Base-by-base conservation (phyloP, 1,140 invertebrate genomes). In the Phthorimaea operculella region DNA sequence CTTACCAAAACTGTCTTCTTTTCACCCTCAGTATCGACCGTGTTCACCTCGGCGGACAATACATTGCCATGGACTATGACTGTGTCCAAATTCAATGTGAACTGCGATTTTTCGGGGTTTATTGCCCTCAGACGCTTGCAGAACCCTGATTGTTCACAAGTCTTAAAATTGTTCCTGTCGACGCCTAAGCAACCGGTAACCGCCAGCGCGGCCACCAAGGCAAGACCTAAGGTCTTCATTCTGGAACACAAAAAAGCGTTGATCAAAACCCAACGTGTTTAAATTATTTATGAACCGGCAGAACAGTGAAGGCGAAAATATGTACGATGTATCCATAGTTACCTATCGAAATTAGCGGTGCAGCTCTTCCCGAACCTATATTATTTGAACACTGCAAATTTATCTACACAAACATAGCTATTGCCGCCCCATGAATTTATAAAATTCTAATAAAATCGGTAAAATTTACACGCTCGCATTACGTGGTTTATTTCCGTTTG, bases 101-200 rank as follows among this genome's bases (percentile, higher is more conserved):
- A 98, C 44, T 91, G 89, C 0, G 92, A 92, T 62, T 90, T 88
- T 33, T 90, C 92, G 36, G 91, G 88, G 59, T 93, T 89, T 1
- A 94, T 86, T 58, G 89, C 88, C 51, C 96, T 88, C 56, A 96
- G 91, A 36, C 96, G 90, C 71, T 96, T 93, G 88, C 97, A 99
- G 82, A 98, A 99, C 60, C 95, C 96, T 74, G 94, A 97, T 83
- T 98, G 96, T 12, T 97, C 93, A 74, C 97, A 98, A 62, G 93
- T 94, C 83, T 98, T 98, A 79, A 98, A 98, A 80, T 96, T 96
- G 63, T 90, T 91, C 72, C 90, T 90, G 79, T 96, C 94, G 28
- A 98, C 96, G 45, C 88, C 89, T 47, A 76, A 64, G 59, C 67
- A 66, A 50, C 64, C 54, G 45, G 52, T 55, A 39, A 85, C 53